These are phyloP conservation scores for Ianthella basta DNA, from an alignment of 37 sponge, comb jelly and placozoan genomes.

Conservation along the genomic window DNA sequence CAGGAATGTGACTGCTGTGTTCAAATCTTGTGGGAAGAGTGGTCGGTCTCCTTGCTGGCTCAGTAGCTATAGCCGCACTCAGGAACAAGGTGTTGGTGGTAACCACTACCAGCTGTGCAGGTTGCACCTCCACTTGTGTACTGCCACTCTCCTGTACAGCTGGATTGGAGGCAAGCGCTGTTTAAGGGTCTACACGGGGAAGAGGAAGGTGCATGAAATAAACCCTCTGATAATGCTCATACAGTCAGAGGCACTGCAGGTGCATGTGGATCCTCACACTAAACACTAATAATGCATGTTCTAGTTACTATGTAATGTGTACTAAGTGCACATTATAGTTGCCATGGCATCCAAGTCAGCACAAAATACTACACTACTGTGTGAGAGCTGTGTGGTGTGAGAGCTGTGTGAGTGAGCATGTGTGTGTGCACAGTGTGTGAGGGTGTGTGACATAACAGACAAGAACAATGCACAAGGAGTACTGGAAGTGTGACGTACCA, in stretches of 20 bases:
- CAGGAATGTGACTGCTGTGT: neutral
- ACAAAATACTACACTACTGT: neutral
- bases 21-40: conserved; percentile 12
- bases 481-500: no score
- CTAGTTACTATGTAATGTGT: no score
- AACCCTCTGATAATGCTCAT: neutral
- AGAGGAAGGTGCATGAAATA: no score
- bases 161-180: neutral
- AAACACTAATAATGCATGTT: neutral
- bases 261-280: conserved; percentile 1
- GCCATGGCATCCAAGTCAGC: no score
- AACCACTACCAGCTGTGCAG: neutral
- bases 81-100: neutral
- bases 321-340: no score
- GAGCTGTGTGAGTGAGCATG: neutral
- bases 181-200: neutral
- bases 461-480: no score
- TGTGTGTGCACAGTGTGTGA: no score
- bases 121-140: neutral
- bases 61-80: neutral
- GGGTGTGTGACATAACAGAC: no score
- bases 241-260: neutral
- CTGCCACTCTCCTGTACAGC: neutral
- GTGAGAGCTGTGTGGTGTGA: neutral
- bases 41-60: neutral